Evolutionary conservation across 2,113 vertebrate genomes (phyloP).

Genomic region (Sylvicapra grimmia): DNA sequence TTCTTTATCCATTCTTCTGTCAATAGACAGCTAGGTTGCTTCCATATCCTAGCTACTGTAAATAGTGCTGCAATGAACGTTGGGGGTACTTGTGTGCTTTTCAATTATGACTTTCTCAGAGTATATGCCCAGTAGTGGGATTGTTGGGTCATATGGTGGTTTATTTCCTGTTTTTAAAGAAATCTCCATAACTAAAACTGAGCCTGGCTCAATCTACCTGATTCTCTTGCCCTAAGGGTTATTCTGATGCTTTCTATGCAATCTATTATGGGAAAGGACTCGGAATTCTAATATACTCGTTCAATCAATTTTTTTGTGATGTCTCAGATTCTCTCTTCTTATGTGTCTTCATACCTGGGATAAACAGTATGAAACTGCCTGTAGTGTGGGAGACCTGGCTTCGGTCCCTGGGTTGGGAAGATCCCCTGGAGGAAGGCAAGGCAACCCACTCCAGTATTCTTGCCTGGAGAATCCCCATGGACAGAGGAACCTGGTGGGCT

Average conservation of each 20-base stretch:
- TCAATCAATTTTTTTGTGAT: neutral
- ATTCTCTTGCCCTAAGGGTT: neutral
- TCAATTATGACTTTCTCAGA: neutral
- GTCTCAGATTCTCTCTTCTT: neutral
- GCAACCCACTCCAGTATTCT: neutral
- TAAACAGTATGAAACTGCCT: neutral
- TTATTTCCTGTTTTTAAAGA: fast-evolving
- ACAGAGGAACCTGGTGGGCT: neutral
- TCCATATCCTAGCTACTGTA: neutral
- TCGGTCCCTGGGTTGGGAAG: neutral
- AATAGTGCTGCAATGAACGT: neutral
- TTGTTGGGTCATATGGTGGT: neutral
- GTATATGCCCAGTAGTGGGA: neutral
- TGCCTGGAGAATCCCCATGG: neutral
- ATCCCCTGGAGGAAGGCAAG: neutral
- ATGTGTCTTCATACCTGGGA: neutral
- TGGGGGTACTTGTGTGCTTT: neutral
- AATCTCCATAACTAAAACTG: neutral
- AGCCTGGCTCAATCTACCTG: neutral
- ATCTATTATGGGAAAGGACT: neutral
- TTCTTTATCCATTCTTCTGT: neutral
- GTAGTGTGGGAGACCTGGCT: neutral
- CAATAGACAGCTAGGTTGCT: neutral
- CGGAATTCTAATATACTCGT: neutral
- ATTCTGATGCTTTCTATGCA: neutral